phyloP scores from a whole-genome alignment of 2,888 invertebrate genomes.

The Athetis lepigone region DNA sequence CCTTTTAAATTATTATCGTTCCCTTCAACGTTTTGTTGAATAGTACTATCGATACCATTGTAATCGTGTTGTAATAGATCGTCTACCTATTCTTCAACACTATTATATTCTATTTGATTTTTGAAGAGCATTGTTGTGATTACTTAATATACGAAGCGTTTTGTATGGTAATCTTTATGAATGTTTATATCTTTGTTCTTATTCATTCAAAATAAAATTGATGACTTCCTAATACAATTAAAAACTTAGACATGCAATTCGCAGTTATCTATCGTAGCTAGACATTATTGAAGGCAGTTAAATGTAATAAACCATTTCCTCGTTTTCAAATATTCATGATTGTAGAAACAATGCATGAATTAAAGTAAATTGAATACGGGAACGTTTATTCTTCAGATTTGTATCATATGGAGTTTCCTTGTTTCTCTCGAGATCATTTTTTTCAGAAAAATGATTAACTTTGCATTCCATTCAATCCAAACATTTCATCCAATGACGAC shows the following conservation, averaged over 20 bases:
- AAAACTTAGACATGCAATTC: background rate
- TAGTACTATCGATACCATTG: slow-evolving; percentile 26
- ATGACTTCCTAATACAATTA: too few species aligned
- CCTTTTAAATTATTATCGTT: slow-evolving; percentile 36
- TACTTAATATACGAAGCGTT: too few species aligned
- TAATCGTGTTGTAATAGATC: slow-evolving; percentile 44
- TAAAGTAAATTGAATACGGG: too few species aligned
- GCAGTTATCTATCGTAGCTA: slow-evolving; percentile 4
- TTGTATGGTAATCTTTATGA: too few species aligned
- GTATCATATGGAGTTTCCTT: too few species aligned
- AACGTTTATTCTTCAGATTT: too few species aligned
- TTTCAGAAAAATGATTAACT: too few species aligned
- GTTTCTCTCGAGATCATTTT: too few species aligned
- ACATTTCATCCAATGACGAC: too few species aligned
- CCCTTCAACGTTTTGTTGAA: slow-evolving; percentile 33
- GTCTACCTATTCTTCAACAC: slow-evolving; percentile 1
- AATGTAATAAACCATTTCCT: slow-evolving; percentile 12
- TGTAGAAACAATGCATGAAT: background rate
- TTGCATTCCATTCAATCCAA: too few species aligned
- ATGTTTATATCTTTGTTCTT: too few species aligned
- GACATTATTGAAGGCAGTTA: slow-evolving; percentile 15
- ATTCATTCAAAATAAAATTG: too few species aligned
- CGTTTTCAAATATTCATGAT: slow-evolving; percentile 3
- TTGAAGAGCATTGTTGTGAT: background rate
- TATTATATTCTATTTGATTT: background rate